These are phyloP conservation scores for Okapia johnstoni DNA, from an alignment of 2,113 vertebrate genomes.

Conservation along the genomic window DNA sequence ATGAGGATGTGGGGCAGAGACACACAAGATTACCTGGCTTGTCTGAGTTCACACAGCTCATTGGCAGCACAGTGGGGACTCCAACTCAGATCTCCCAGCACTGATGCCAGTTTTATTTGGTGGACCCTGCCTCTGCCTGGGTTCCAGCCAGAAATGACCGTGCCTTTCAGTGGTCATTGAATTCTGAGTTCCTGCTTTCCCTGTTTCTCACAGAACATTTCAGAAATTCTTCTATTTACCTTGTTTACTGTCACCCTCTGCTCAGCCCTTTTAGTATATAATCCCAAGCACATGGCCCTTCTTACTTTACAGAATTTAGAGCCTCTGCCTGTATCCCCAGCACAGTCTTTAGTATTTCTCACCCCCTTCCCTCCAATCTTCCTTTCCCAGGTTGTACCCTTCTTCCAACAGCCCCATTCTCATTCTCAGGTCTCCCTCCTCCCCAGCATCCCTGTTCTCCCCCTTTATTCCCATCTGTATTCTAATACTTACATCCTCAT, in stretches of 20 bases:
- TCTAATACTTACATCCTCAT: background rate
- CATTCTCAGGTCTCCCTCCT: background rate
- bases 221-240: background rate
- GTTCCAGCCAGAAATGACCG: background rate
- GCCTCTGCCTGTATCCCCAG: background rate
- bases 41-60: background rate
- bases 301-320: background rate
- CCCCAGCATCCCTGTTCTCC: background rate
- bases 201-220: background rate
- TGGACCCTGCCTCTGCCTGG: background rate
- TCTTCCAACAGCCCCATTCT: background rate
- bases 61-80: background rate
- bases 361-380: background rate
- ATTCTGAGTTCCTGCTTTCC: background rate
- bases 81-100: background rate
- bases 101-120: background rate
- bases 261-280: background rate
- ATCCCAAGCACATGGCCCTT: background rate
- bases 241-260: background rate
- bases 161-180: fast-evolving
- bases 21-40: too few species aligned
- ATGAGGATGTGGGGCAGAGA: background rate
- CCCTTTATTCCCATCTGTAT: background rate
- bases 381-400: background rate
- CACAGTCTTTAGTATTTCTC: background rate